A percentile compares a stretch with the other conserved stretches of the same genome.
These are phyloP conservation scores for Lagopus leucura DNA, from an alignment of 2,113 vertebrate species.

Conservation along the genomic window DNA sequence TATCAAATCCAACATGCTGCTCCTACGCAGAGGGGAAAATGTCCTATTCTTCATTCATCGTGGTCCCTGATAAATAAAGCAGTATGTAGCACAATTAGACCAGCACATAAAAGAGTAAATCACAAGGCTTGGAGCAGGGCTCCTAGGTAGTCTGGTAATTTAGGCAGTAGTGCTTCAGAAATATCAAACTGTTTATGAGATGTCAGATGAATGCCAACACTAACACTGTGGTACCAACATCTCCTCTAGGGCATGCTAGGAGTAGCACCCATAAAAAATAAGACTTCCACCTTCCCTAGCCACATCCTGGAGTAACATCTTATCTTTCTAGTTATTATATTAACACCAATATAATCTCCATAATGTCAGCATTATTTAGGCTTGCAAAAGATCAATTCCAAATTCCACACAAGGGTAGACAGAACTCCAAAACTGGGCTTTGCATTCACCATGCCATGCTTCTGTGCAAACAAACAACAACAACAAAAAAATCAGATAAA, in stretches of 20 bases:
- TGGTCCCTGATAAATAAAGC: not conserved
- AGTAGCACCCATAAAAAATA: not conserved
- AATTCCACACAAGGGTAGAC: accelerated
- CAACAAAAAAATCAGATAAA: not conserved
- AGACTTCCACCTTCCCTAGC: not conserved
- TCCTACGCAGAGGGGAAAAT: not conserved
- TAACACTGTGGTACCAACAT: not conserved
- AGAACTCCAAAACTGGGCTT: not conserved
- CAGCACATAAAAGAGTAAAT: not conserved
- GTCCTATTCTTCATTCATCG: not conserved
- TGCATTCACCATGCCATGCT: not conserved
- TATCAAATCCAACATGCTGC: not conserved
- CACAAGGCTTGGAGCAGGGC: not conserved
- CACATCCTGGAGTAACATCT: not conserved
- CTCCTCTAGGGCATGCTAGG: not conserved
- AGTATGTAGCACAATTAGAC: not conserved
- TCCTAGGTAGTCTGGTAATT: not conserved
- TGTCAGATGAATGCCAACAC: not conserved
- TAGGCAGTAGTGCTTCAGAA: not conserved
- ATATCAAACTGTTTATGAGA: not conserved
- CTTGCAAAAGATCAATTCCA: not conserved
- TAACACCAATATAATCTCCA: not conserved
- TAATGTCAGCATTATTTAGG: not conserved
- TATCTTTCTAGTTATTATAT: not conserved
- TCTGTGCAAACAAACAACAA: not conserved